Base-by-base conservation (phyloP, 2,888 invertebrate genomes). In the Ochropleura plecta region DNA sequence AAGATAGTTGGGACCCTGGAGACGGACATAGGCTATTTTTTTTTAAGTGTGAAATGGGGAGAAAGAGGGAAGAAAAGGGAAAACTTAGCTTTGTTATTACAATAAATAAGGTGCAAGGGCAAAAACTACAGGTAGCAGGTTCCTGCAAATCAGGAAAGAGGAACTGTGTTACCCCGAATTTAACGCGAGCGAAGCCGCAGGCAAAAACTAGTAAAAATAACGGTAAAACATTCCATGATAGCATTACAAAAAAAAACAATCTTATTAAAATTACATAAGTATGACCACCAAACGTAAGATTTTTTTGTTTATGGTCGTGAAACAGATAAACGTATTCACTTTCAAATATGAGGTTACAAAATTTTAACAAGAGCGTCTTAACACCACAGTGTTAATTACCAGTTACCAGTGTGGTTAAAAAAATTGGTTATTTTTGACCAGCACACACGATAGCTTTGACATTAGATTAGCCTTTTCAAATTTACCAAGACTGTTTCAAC, bases 281-380 rank as follows among this genome's bases (percentile, higher is more conserved):
- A 51, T 48, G 44, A 62, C 12, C 0, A 12, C 20, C 46, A 60
- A 53, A 51, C 20, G 14, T 42, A 18, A 18, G 10, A 8, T 55
- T 30, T 57, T 46, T 59, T 46, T 59, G 44, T 57, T 73, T 30
- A 55, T n/a, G 48, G 30, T 57, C 12, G 48, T 64, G 1, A 30
- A 6, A 42, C 18, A 42, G n/a, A 30, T 53, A 57, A 14, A 69
- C 44, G n/a, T 51, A 20, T 14, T 53, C 30, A 40, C 46, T 73
- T 73, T 73, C 60, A 46, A 73, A 73, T 5, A 53, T 40, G 57
- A 57, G 57, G 30, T 57, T 30, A 16, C 57, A 30, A 3, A 30
- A 57, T 30, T 30, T 51, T 60, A 73, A 51, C 14, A 8, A 44
- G 67, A n/a, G 14, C 10, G 14, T 16, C 6, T 18, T 18, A 30